phyloP scores from a whole-genome alignment of 2,888 invertebrate species.

The Acrobasis consociella region DNA sequence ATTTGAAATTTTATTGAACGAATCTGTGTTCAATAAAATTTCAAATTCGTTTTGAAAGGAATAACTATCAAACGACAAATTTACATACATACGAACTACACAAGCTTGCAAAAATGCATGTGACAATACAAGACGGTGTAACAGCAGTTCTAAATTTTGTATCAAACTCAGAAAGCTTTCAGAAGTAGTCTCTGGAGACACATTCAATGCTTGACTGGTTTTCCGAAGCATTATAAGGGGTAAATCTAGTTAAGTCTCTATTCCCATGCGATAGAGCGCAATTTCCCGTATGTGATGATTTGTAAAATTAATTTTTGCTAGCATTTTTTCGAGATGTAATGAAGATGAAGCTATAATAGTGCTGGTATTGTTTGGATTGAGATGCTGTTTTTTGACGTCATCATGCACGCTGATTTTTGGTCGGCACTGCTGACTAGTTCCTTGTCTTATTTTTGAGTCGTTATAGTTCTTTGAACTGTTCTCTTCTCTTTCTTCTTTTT shows the following conservation, averaged over 20 bases:
- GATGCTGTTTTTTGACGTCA: not conserved
- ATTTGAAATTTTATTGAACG: too few relatives aligned
- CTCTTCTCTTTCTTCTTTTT: too few relatives aligned
- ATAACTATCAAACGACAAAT: too few relatives aligned
- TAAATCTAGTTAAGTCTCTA: conserved; percentile 25
- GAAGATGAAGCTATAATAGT: conserved; percentile 4
- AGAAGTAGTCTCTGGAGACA: conserved; percentile 33
- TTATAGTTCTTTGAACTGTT: too few relatives aligned
- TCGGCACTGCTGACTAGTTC: not conserved
- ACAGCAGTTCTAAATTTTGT: conserved; percentile 26
- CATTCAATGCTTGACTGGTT: conserved; percentile 32
- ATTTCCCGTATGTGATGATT: conserved; percentile 11
- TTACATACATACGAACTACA: too few relatives aligned
- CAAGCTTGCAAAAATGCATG: not conserved
- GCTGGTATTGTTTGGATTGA: not conserved
- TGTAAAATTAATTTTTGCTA: conserved; percentile 31
- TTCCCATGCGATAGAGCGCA: conserved; percentile 23
- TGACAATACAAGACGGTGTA: conserved; percentile 24
- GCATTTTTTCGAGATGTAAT: conserved; percentile 20
- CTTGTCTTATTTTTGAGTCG: not conserved
- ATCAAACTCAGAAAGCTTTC: conserved; percentile 32
- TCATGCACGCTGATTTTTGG: not conserved
- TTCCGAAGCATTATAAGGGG: conserved; percentile 18
- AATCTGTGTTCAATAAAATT: too few relatives aligned
- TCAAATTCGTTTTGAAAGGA: too few relatives aligned